A percentile compares a stretch with the other conserved stretches of the same genome.
phyloP scores from a whole-genome alignment of 2,888 invertebrate species.

The Pristionchus entomophagus region DNA sequence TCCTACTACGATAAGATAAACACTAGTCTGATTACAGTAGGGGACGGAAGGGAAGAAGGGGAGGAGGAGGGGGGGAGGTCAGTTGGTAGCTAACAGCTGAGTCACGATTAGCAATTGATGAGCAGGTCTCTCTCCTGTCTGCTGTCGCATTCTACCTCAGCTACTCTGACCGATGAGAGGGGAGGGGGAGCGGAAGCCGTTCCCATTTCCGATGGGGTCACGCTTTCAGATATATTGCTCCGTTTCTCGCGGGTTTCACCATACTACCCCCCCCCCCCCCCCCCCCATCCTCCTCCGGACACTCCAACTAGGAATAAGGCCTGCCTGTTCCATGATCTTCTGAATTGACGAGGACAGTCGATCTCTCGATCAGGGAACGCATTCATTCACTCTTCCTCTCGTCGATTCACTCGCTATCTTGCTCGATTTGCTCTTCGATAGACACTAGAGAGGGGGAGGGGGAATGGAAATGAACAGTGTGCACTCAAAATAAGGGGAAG shows the following conservation, averaged over 20 bases:
- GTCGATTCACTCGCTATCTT: too few relatives aligned
- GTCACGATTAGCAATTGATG: slow-evolving; percentile 1
- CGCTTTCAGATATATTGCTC: not conserved
- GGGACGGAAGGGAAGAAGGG: not conserved
- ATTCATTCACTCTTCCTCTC: too few relatives aligned
- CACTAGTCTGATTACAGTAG: slow-evolving; percentile 27
- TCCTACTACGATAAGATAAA: not conserved
- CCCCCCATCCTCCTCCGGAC: too few relatives aligned
- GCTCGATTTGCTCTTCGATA: not conserved
- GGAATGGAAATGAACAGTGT: not conserved
- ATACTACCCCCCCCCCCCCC: too few relatives aligned
- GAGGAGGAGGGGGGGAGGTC: not conserved
- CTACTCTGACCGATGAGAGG: too few relatives aligned
- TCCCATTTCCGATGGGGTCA: slow-evolving; percentile 24
- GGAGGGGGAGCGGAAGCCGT: slow-evolving; percentile 23
- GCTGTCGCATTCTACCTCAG: too few relatives aligned
- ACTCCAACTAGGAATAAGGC: too few relatives aligned
- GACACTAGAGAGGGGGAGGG: not conserved
- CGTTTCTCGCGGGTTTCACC: too few relatives aligned
- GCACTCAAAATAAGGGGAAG: slow-evolving; percentile 10
- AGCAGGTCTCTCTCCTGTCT: not conserved
- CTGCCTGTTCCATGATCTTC: not conserved
- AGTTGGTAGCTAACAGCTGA: slow-evolving; percentile 18
- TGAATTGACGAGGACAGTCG: too few relatives aligned
- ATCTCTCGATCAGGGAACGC: too few relatives aligned